phyloP scores from a whole-genome alignment of 2,797 vertebrate species.

The Meriones psammophilus region DNA sequence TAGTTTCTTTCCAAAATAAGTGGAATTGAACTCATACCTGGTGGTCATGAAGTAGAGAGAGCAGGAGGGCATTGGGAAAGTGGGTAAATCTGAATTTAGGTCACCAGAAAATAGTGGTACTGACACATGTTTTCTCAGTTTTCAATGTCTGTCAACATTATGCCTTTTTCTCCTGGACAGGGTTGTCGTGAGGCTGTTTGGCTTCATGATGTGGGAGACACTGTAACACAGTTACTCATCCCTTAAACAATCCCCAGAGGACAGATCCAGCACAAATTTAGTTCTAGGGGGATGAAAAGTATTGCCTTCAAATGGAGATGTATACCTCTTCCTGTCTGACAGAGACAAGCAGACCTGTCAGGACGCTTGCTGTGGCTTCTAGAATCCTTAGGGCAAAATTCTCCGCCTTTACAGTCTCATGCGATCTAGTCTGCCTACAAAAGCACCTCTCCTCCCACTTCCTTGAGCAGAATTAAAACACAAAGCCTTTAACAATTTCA shows the following conservation, averaged over 20 bases:
- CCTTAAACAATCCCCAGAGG: constrained; percentile 73
- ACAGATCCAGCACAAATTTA: constrained; percentile 58
- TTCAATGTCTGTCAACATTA: not conserved
- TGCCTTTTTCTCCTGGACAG: not conserved
- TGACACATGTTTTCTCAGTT: accelerated
- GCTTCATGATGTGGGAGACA: not conserved
- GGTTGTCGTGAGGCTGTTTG: constrained; percentile 12
- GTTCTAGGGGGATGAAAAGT: constrained; percentile 69
- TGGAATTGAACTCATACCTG: not conserved
- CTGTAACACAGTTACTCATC: not conserved
- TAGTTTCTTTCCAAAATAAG: constrained; percentile 16
- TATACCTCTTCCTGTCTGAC: constrained; percentile 69
- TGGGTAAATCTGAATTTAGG: not conserved
- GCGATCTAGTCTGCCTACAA: constrained; percentile 48
- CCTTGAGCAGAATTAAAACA: constrained; percentile 24
- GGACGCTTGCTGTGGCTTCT: constrained; percentile 44
- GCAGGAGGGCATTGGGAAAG: too few species aligned
- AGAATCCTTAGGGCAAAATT: constrained; percentile 76
- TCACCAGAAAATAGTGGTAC: not conserved
- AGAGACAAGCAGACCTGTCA: constrained; percentile 71
- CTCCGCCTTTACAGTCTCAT: constrained; percentile 66
- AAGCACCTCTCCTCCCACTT: constrained; percentile 9
- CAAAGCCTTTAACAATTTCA: constrained; percentile 22
- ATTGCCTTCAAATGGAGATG: constrained; percentile 58
- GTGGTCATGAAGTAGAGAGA: not conserved